Evolutionary conservation across 2,797 vertebrate genomes (phyloP).

Genomic region (Dromococcyx pavoninus): DNA sequence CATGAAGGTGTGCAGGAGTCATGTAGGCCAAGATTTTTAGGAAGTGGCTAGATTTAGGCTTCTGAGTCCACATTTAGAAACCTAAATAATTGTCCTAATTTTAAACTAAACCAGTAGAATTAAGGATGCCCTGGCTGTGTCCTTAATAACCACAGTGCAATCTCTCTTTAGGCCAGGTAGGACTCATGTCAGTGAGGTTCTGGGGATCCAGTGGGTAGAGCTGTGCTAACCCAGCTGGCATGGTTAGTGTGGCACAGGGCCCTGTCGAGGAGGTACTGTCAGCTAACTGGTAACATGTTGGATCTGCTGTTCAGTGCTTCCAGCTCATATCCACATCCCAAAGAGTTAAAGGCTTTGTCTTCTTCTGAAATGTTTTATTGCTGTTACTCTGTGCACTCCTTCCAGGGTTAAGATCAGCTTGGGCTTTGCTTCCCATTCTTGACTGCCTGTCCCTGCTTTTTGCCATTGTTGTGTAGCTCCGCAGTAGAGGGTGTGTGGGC

Average conservation of each 20-base stretch:
- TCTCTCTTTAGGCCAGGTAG: not conserved
- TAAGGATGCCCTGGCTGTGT: not conserved
- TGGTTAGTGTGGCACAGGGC: not conserved
- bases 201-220: not conserved
- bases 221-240: not conserved
- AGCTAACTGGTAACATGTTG: not conserved
- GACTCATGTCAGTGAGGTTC: not conserved
- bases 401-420: not conserved
- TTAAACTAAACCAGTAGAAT: not conserved
- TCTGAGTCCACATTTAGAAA: not conserved
- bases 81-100: slow-evolving; percentile 37
- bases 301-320: not conserved
- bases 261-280: not conserved
- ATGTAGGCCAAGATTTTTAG: not conserved
- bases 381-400: not conserved
- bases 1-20: not conserved
- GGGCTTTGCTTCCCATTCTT: not conserved
- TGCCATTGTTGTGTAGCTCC: not conserved
- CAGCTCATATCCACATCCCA: not conserved
- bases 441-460: not conserved
- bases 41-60: slow-evolving; percentile 3
- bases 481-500: not conserved
- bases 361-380: not conserved
- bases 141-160: not conserved
- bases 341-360: not conserved